phyloP scores from a whole-genome alignment of 30 jellyfish, hydroid and myxozoan species.

The Aurelia sp. region DNA sequence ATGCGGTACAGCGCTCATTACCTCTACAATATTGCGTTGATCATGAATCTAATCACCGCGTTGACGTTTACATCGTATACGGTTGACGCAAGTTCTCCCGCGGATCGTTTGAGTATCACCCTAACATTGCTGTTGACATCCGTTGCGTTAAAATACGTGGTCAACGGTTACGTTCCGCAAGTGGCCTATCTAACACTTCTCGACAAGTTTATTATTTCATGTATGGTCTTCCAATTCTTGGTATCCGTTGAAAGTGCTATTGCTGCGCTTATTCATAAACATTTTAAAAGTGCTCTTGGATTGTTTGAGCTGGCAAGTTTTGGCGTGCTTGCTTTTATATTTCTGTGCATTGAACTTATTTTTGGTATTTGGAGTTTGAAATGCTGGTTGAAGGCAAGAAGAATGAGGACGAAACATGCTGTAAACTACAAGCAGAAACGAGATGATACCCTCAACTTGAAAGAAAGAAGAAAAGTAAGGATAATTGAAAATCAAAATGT shows the following conservation, averaged over 20 bases:
- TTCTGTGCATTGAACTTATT: neutral
- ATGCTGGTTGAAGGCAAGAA: constrained; percentile 9
- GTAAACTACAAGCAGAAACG: neutral
- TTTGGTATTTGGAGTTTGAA: constrained; percentile 7
- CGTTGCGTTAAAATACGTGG: constrained; percentile 26
- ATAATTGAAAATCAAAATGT: too few species aligned
- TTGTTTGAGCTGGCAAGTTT: constrained; percentile 14
- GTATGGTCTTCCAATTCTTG: constrained; percentile 33
- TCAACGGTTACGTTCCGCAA: constrained; percentile 18
- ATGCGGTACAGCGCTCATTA: constrained; percentile 22
- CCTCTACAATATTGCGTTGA: constrained; percentile 26
- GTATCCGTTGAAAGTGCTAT: constrained; percentile 2
- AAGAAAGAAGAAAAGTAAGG: too few species aligned
- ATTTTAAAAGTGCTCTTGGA: neutral
- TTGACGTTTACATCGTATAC: constrained; percentile 25
- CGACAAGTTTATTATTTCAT: constrained; percentile 5
- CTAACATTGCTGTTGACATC: constrained; percentile 26
- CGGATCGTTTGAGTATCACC: constrained; percentile 16
- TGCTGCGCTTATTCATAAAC: neutral
- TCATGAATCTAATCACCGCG: constrained; percentile 21
- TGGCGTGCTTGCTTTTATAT: neutral
- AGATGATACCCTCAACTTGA: too few species aligned
- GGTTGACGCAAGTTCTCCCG: constrained; percentile 3
- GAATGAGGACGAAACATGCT: neutral
- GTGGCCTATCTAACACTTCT: constrained; percentile 27